Conservation (phyloP, 1,140 invertebrate species). For the Chionoecetes opilio region DNA sequence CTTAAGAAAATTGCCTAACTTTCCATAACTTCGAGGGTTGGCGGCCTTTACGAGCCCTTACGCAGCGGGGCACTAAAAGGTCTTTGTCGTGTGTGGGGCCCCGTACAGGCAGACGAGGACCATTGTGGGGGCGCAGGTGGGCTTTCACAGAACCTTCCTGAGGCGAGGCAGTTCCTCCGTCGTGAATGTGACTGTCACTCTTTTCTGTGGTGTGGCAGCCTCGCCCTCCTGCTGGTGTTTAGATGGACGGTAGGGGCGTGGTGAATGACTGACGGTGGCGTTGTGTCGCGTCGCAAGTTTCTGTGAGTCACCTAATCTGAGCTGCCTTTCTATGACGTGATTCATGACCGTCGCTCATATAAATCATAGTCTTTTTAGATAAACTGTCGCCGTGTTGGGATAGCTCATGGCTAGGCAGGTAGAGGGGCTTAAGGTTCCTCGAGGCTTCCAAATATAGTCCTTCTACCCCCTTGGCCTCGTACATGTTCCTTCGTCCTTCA, state of each 20-base stretch:
- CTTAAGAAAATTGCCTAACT: background rate
- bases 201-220: background rate
- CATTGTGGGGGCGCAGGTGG: background rate
- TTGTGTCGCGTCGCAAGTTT: background rate
- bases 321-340: background rate
- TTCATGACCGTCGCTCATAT: background rate
- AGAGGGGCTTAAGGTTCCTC: background rate
- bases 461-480: background rate
- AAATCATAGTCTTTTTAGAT: background rate
- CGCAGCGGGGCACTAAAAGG: background rate
- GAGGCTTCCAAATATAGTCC: background rate
- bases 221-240: background rate
- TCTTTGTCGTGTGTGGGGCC: background rate
- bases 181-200: background rate
- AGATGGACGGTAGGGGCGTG: background rate
- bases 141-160: background rate
- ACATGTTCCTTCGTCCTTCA: background rate
- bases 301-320: background rate
- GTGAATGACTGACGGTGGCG: background rate
- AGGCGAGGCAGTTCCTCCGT: constrained; percentile 1
- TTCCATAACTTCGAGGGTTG: background rate
- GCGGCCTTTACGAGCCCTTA: background rate
- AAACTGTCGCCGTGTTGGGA: background rate
- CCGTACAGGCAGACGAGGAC: background rate
- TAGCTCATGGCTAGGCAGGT: background rate